phyloP scores from a whole-genome alignment of 1,140 invertebrate genomes.

The Drosophila pseudoobscura region DNA sequence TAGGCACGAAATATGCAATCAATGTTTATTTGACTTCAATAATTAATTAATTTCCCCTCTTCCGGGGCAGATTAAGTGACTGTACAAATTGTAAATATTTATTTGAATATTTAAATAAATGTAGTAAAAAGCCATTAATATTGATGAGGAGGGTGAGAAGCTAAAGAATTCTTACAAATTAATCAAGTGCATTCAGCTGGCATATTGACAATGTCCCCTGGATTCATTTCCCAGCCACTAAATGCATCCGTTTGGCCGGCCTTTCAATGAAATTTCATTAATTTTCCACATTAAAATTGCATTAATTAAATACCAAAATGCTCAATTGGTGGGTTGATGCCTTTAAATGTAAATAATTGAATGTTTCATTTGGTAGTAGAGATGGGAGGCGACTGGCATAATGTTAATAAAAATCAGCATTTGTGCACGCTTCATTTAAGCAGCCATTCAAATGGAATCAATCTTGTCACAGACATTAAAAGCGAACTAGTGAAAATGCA shows the following conservation, averaged over 20 bases:
- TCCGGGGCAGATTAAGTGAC: constrained; percentile 10
- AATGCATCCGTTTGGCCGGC: constrained; percentile 31
- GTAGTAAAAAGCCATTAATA: constrained; percentile 39
- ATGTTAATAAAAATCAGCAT: constrained; percentile 25
- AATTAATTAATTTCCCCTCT: too few relatives aligned
- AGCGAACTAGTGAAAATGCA: not conserved
- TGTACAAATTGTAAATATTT: constrained; percentile 11
- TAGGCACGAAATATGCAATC: too few relatives aligned
- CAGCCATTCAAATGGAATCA: constrained; percentile 41
- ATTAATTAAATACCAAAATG: constrained; percentile 67
- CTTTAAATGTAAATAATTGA: constrained; percentile 69
- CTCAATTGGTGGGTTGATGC: constrained; percentile 25
- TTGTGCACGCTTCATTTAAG: constrained; percentile 23
- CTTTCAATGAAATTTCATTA: constrained; percentile 58
- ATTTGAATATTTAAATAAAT: constrained; percentile 23
- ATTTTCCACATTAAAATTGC: constrained; percentile 66
- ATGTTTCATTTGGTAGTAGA: constrained; percentile 24
- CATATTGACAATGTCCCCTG: constrained; percentile 66
- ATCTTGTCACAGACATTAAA: constrained; percentile 22
- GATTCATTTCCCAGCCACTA: constrained; percentile 23
- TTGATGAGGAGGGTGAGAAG: not conserved
- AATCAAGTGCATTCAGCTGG: constrained; percentile 65
- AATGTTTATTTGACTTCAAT: too few relatives aligned
- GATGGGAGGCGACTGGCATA: not conserved
- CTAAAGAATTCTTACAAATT: constrained; percentile 49